These are phyloP conservation scores for Leptinotarsa undecemlineata DNA, from an alignment of 1,140 invertebrate genomes.

Conservation along the genomic window DNA sequence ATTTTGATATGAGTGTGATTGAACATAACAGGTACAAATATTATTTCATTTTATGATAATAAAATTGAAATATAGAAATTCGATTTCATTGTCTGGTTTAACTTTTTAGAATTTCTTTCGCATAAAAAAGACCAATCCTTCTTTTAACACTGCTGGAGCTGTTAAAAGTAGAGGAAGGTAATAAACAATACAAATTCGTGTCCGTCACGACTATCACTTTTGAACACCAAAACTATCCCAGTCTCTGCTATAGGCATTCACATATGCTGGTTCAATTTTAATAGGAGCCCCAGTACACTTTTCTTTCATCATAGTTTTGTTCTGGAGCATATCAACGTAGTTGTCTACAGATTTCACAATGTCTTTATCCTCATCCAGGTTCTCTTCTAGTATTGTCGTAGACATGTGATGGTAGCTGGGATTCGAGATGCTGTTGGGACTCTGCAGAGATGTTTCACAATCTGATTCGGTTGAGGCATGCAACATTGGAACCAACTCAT, in stretches of 20 bases:
- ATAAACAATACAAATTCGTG: no score
- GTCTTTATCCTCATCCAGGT: constrained; percentile 50
- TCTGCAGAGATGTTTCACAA: constrained; percentile 50
- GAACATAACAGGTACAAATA: no score
- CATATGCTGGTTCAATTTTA: constrained; percentile 33
- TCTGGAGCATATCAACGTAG: constrained; percentile 66
- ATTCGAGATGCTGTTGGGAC: constrained; percentile 47
- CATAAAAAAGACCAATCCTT: no score
- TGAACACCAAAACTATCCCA: constrained; percentile 37
- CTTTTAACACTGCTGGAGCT: no score
- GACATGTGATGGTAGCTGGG: constrained; percentile 48
- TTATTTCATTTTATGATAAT: no score
- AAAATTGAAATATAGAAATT: no score
- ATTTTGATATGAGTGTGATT: no score
- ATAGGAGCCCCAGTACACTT: constrained; percentile 26
- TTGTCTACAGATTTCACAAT: constrained; percentile 60
- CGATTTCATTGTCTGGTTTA: no score
- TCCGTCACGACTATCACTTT: no score
- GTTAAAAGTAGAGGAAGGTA: no score
- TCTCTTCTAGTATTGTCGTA: constrained; percentile 18
- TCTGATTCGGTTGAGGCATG: constrained; percentile 56
- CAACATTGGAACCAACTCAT: constrained; percentile 64
- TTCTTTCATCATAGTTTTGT: constrained; percentile 59
- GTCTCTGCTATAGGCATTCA: constrained; percentile 40
- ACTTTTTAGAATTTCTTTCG: no score